Evolutionary conservation across 92 coral and sea anemone species (phyloP).

Genomic region (Plumapathes pennacea): DNA sequence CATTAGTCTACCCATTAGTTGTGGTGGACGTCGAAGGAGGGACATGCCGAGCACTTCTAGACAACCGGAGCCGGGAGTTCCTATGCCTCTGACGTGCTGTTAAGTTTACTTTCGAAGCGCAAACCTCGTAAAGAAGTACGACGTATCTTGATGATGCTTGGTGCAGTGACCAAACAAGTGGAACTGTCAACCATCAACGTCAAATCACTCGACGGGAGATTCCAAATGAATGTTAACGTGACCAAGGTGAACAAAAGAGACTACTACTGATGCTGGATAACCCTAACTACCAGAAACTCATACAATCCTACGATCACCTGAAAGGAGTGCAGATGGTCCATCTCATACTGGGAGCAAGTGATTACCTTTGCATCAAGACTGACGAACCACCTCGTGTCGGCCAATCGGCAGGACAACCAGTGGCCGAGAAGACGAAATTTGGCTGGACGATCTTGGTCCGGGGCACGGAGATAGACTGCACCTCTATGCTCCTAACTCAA

Average conservation of each 20-base stretch:
- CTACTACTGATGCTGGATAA: slow-evolving; percentile 21
- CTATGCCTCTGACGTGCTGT: slow-evolving; percentile 15
- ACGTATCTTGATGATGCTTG: slow-evolving; percentile 50
- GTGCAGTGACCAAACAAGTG: slow-evolving; percentile 18
- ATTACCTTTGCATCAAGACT: slow-evolving; percentile 27
- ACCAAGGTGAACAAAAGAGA: slow-evolving; percentile 28
- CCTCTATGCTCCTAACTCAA: slow-evolving; percentile 7
- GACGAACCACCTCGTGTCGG: slow-evolving; percentile 11
- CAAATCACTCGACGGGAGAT: slow-evolving; percentile 1
- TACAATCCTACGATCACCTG: slow-evolving; percentile 22
- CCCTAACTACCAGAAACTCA: slow-evolving; percentile 24
- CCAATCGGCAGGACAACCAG: slow-evolving; percentile 24
- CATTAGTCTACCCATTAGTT: slow-evolving; percentile 38
- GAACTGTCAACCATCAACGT: slow-evolving; percentile 20
- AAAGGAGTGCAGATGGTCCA: slow-evolving; percentile 26
- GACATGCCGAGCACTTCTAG: slow-evolving; percentile 39
- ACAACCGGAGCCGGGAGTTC: slow-evolving; percentile 53
- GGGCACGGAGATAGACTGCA: slow-evolving; percentile 1
- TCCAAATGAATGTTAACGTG: slow-evolving; percentile 15
- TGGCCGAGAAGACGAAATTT: slow-evolving; percentile 14
- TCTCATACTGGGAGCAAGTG: slow-evolving; percentile 48
- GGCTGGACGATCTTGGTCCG: slow-evolving; percentile 31
- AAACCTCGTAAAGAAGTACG: slow-evolving; percentile 4
- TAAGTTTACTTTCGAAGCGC: slow-evolving; percentile 6
- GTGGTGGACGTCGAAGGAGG: slow-evolving; percentile 34